Evolutionary conservation across 2,113 vertebrate genomes (phyloP).

Genomic region (Mesitornis unicolor): DNA sequence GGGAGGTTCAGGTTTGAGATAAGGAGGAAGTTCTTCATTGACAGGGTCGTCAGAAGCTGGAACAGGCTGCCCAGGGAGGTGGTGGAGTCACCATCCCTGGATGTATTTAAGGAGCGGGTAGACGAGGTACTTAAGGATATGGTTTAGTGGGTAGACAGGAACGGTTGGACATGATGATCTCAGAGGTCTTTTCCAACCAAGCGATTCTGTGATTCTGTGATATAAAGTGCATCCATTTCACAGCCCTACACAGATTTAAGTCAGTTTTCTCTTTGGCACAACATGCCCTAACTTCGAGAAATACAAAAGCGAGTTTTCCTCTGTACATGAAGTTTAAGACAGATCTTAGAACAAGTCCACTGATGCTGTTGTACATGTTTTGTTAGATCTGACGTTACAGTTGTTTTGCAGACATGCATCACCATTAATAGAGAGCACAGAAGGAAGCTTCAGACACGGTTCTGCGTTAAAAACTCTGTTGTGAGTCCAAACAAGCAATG

Average conservation of each 20-base stretch:
- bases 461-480: neutral
- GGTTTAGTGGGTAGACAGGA: too few species aligned
- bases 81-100: too few species aligned
- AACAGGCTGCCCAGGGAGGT: too few species aligned
- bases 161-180: too few species aligned
- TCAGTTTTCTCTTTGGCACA: neutral
- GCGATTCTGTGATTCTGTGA: too few species aligned
- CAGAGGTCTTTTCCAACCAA: too few species aligned
- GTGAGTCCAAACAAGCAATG: slow-evolving; percentile 1
- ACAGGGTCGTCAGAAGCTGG: too few species aligned
- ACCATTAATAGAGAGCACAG: neutral
- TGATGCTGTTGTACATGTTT: neutral
- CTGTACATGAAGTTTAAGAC: neutral
- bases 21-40: too few species aligned
- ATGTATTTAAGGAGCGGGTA: too few species aligned
- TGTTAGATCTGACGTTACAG: neutral
- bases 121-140: too few species aligned
- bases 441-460: neutral
- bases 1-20: too few species aligned
- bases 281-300: neutral
- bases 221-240: neutral
- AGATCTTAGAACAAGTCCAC: neutral
- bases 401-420: neutral
- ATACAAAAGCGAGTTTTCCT: neutral
- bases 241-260: neutral